phyloP scores from a whole-genome alignment of 2,113 vertebrate genomes.

The Gobiocypris rarus region DNA sequence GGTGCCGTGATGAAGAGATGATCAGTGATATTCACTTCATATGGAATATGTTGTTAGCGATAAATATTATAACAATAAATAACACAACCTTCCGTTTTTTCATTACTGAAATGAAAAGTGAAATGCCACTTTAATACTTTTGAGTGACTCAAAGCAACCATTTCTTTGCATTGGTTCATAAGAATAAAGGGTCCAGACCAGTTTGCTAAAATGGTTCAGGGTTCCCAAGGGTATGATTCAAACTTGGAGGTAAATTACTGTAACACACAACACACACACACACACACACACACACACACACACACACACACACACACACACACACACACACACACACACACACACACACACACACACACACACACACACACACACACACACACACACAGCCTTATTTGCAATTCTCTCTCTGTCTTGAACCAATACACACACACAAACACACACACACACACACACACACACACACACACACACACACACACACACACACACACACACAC shows the following conservation, averaged over 20 bases:
- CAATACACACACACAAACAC: not conserved
- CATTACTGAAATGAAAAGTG: not conserved
- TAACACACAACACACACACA: not conserved
- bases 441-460: not conserved
- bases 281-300: not conserved
- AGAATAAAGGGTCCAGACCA: no score
- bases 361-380: not conserved
- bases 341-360: not conserved
- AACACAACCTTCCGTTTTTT: not conserved
- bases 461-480: not conserved
- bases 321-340: not conserved
- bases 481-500: not conserved
- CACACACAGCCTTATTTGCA: not conserved
- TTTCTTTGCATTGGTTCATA: not conserved
- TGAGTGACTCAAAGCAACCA: not conserved
- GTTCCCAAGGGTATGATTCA: not conserved
- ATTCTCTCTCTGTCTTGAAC: constrained; percentile 18
- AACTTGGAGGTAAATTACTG: not conserved
- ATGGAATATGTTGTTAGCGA: not conserved
- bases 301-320: not conserved
- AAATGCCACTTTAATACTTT: not conserved
- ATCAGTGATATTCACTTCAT: no score
- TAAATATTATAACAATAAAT: not conserved
- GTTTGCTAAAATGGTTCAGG: not conserved
- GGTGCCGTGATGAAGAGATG: no score